phyloP scores from a whole-genome alignment of 2,797 vertebrate genomes.

The Mormyrops boulengeri region DNA sequence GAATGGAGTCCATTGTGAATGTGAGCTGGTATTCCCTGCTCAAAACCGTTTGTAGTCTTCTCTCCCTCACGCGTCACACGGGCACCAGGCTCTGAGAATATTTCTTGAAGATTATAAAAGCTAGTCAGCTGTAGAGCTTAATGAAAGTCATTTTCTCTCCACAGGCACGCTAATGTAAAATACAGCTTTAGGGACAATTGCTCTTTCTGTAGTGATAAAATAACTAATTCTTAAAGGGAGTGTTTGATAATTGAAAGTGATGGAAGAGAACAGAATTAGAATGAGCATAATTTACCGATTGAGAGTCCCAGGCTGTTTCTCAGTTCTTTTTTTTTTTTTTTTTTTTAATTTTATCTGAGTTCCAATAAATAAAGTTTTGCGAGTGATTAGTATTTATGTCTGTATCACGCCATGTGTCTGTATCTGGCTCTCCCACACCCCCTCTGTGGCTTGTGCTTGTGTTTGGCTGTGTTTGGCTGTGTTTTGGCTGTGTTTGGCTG shows the following conservation, averaged over 20 bases:
- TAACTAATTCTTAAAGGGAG: conserved; percentile 71
- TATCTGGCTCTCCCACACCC: conserved; percentile 54
- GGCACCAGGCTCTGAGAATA: conserved; percentile 62
- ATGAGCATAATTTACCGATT: conserved; percentile 75
- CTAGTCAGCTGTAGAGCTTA: conserved; percentile 76
- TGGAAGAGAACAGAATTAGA: conserved; percentile 73
- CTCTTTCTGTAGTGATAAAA: conserved; percentile 73
- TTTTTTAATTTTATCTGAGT: conserved; percentile 50
- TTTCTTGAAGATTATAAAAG: conserved; percentile 70
- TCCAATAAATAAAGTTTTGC: conserved; percentile 76
- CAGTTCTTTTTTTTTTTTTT: conserved; percentile 36
- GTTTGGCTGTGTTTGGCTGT: conserved; percentile 58
- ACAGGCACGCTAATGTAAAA: conserved; percentile 68
- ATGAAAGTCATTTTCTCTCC: conserved; percentile 77
- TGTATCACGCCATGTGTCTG: conserved; percentile 40
- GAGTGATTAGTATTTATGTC: conserved; percentile 73
- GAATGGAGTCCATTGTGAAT: conserved; percentile 76
- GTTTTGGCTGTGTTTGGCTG: conserved; percentile 49
- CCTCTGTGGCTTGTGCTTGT: conserved; percentile 55
- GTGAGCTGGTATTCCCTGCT: conserved; percentile 66
- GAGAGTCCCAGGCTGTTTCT: conserved; percentile 63
- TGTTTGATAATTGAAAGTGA: conserved; percentile 80
- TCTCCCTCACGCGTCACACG: conserved; percentile 47
- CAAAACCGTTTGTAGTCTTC: conserved; percentile 64
- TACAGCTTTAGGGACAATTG: conserved; percentile 71